These are phyloP conservation scores for Athrips mouffetella DNA, from an alignment of 2,888 invertebrate species.

Conservation along the genomic window DNA sequence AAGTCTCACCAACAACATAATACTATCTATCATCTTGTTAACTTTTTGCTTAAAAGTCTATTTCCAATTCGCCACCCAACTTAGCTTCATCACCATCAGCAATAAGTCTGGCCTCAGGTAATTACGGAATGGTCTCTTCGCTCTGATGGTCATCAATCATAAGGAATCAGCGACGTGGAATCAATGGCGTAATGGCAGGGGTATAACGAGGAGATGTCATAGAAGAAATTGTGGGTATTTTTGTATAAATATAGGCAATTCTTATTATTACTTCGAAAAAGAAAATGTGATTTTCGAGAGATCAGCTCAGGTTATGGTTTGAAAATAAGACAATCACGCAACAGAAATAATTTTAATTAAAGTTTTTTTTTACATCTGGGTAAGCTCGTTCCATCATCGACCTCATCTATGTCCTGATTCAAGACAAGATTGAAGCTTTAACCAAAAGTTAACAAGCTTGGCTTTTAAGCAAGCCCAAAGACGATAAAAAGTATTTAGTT, in stretches of 20 bases:
- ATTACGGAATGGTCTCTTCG: constrained; percentile 44
- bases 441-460: too few relatives aligned
- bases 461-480: too few relatives aligned
- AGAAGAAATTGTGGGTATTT: neutral
- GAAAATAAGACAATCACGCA: too few relatives aligned
- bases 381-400: too few relatives aligned
- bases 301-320: too few relatives aligned
- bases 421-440: too few relatives aligned
- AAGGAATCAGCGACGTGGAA: constrained; percentile 51
- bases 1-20: neutral
- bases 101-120: constrained; percentile 42
- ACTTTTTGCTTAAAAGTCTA: neutral
- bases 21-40: neutral
- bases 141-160: constrained; percentile 49
- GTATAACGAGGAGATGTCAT: neutral
- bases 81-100: constrained; percentile 32
- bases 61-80: constrained; percentile 13
- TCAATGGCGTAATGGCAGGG: constrained; percentile 38
- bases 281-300: too few relatives aligned
- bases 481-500: too few relatives aligned
- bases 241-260: neutral
- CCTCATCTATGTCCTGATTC: too few relatives aligned
- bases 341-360: too few relatives aligned
- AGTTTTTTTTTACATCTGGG: too few relatives aligned
- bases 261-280: too few relatives aligned